A percentile compares a stretch with the other conserved stretches of the same genome.
These are phyloP conservation scores for Carlito syrichta DNA, from an alignment of 2,113 vertebrate species.

Conservation along the genomic window DNA sequence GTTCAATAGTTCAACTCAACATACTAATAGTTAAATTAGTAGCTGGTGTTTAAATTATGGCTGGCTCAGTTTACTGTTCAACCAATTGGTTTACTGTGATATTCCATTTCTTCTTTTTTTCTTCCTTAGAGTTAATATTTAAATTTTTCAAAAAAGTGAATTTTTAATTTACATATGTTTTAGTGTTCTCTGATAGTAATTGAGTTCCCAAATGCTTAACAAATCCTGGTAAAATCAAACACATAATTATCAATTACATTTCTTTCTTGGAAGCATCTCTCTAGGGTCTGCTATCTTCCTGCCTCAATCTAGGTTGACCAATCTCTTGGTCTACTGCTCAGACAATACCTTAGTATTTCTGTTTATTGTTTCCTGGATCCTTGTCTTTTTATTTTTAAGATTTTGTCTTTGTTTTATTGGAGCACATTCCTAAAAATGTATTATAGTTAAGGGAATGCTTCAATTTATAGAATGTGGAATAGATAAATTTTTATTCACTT, in stretches of 20 bases:
- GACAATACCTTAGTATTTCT: background rate
- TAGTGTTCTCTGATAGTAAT: background rate
- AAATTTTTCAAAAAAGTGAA: background rate
- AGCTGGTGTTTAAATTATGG: background rate
- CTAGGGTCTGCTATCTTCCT: background rate
- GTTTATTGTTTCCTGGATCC: background rate
- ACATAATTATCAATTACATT: background rate
- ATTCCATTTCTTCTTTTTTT: background rate
- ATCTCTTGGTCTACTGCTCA: background rate
- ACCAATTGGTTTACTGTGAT: background rate
- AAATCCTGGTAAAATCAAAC: background rate
- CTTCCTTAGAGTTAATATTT: background rate
- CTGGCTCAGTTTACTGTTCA: background rate
- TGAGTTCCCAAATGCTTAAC: background rate
- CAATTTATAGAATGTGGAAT: background rate
- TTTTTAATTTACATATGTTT: slow-evolving; percentile 7
- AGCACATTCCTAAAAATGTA: background rate
- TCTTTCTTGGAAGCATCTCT: background rate
- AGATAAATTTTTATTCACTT: background rate
- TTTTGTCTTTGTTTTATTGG: background rate
- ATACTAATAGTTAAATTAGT: background rate
- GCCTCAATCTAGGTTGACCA: background rate
- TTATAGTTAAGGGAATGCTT: background rate
- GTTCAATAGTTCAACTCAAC: too few relatives aligned
- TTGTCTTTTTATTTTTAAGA: background rate